phyloP scores from a whole-genome alignment of 2,113 vertebrate species.

The Apaloderma vittatum region DNA sequence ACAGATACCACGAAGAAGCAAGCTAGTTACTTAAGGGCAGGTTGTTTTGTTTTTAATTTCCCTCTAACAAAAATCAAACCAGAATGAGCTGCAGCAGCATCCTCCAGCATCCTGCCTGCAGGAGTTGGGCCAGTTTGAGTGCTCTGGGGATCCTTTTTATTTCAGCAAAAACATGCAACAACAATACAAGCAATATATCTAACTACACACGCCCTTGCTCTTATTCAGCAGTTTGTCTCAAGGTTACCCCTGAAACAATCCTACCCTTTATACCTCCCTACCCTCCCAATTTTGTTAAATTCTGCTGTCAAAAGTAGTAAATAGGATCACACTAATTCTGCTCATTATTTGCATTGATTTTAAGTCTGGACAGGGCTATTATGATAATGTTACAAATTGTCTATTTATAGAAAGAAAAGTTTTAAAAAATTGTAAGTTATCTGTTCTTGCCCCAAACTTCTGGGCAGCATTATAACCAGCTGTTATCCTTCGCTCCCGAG shows the following conservation, averaged over 20 bases:
- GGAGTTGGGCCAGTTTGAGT: rapidly evolving
- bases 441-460: background rate
- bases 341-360: conserved; percentile 48
- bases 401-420: conserved; percentile 36
- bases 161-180: background rate
- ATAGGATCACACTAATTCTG: background rate
- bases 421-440: conserved; percentile 5
- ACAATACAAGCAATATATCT: background rate
- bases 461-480: conserved; percentile 45
- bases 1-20: background rate
- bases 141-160: background rate
- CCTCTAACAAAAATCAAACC: background rate
- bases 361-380: conserved; percentile 4
- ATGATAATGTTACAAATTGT: background rate
- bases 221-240: background rate
- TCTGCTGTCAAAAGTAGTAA: conserved; percentile 17
- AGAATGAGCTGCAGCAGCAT: background rate
- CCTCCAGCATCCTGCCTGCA: background rate
- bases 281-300: background rate
- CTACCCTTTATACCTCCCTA: background rate
- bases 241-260: background rate
- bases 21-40: background rate
- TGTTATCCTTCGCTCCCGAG: conserved; percentile 9
- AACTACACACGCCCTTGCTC: background rate
- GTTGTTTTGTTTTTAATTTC: no score